Evolutionary conservation across 2,888 invertebrate species (phyloP).

Genomic region (Phortica magna): DNA sequence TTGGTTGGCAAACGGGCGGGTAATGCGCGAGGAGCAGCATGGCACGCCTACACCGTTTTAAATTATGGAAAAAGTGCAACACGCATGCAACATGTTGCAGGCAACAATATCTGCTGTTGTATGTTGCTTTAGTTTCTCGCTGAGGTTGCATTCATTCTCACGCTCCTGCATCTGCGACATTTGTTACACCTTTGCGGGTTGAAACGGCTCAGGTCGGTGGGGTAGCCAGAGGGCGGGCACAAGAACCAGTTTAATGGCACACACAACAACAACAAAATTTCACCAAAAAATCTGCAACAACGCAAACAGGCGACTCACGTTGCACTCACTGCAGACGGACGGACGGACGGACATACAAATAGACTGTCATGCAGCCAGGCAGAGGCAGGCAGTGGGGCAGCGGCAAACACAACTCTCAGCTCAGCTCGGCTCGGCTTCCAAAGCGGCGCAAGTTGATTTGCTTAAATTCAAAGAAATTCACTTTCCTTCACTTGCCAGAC

Average conservation of each 20-base stretch:
- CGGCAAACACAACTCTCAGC: background rate
- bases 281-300: slow-evolving; percentile 59
- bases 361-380: background rate
- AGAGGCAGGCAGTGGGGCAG: background rate
- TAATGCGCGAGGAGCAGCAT: background rate
- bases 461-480: slow-evolving; percentile 71
- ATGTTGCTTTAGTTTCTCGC: slow-evolving; percentile 37
- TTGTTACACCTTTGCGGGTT: slow-evolving; percentile 10
- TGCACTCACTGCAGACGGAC: background rate
- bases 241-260: slow-evolving; percentile 74
- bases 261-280: slow-evolving; percentile 55
- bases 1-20: no score
- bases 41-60: slow-evolving; percentile 46
- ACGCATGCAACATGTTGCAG: slow-evolving; percentile 32
- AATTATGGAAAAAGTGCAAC: slow-evolving; percentile 42
- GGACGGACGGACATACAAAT: slow-evolving; percentile 6
- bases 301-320: background rate
- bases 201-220: slow-evolving; percentile 10
- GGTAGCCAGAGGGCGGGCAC: slow-evolving; percentile 37
- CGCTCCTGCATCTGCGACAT: slow-evolving; percentile 40
- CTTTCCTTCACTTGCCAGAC: slow-evolving; percentile 66
- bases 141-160: slow-evolving; percentile 52
- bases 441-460: slow-evolving; percentile 62
- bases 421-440: slow-evolving; percentile 47
- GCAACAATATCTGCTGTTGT: background rate